Base-by-base conservation (phyloP, 2,888 invertebrate species). In the Crossocerus cetratus region DNA sequence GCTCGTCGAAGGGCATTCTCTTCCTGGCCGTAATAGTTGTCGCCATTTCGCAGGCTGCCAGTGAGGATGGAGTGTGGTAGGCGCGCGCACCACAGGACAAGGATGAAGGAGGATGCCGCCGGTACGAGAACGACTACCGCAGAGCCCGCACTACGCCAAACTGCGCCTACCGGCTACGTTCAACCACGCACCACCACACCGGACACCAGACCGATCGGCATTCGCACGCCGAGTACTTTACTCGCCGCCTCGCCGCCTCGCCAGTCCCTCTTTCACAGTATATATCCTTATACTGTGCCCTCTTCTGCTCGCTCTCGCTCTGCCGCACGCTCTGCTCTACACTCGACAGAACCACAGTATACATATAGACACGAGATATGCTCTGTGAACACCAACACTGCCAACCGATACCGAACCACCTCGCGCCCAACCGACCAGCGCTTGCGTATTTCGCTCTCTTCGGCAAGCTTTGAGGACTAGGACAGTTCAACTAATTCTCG, bases 201-300 rank as follows among this genome's bases (percentile, higher is more conserved):
- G 13, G 18, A 11, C 44, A 54, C 22, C 55, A 44, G 22, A 54
- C 62, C 42, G 8, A 20, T 44, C 45, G 4, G 63, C 67, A 63
- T 67, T 61, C 67, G 67, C 67, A 8, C 61, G 22, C 11, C n/a
- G 42, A 32, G 32, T 8, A 65, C 14, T n/a, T 67, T 23, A 22
- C 16, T 4, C 44, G 21, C n/a, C 3, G 58, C 22, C 22, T 56
- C 18, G 16, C 13, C 65, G 45, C 44, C 54, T 42, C 23, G 64
- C 44, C 49, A 42, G 22, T 59, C 54, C 54, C 66, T 22, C 21
- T 32, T 21, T 44, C 62, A n/a, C 61, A 13, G 49, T 18, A 18
- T 13, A 42, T 18, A 20, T 13, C 18, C 14, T n/a, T 56, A 22
- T 56, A 55, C 55, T 21, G n/a, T 20, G 54, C 3, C 11, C 11